Conservation (phyloP, 2,113 vertebrate species). For the Elaphurus davidianus region DNA sequence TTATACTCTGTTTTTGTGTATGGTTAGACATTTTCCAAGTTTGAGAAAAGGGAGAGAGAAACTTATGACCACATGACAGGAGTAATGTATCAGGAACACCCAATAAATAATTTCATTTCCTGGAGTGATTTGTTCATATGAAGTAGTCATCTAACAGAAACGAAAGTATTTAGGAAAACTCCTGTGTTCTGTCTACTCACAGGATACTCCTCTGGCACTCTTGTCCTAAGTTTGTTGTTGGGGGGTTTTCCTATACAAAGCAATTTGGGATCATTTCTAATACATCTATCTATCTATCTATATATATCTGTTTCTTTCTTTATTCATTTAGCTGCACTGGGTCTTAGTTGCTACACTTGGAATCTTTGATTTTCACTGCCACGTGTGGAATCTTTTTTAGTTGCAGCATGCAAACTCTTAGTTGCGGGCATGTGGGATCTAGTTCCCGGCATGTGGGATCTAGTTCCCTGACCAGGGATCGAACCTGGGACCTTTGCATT, state of each 20-base stretch:
- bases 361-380: neutral
- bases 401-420: neutral
- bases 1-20: neutral
- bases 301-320: neutral
- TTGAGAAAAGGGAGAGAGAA: neutral
- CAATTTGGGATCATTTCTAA: neutral
- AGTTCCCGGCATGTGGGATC: neutral
- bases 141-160: neutral
- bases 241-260: neutral
- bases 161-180: neutral
- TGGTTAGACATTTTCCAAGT: slow-evolving; percentile 2
- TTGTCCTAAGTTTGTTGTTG: neutral
- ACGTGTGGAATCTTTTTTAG: neutral
- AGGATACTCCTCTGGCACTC: neutral
- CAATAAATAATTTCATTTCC: neutral
- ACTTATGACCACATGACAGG: neutral
- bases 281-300: fast-evolving
- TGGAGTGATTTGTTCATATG: neutral
- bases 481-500: neutral
- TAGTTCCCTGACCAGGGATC: neutral
- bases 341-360: neutral
- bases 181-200: neutral
- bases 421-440: neutral
- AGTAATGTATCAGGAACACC: neutral
- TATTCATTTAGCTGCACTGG: neutral